Evolutionary conservation across 2,113 vertebrate species (phyloP).

Genomic region (Leptodactylus fuscus): DNA sequence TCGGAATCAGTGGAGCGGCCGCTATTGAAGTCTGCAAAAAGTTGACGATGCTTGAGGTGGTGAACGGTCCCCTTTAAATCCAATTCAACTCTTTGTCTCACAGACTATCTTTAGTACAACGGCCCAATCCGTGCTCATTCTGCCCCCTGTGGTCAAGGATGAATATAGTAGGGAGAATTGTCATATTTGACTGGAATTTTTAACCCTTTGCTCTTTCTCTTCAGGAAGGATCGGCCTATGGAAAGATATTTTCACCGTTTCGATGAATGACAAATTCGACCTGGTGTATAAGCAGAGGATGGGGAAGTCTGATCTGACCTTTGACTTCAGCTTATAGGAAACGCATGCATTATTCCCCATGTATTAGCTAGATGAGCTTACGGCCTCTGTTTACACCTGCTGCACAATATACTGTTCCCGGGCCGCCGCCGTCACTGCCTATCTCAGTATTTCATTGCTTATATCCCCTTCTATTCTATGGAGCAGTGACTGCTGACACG

Average conservation of each 20-base stretch:
- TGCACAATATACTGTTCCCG: constrained; percentile 69
- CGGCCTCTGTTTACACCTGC: constrained; percentile 71
- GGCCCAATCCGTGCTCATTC: no score
- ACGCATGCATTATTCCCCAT: constrained; percentile 68
- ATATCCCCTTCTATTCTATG: constrained; percentile 52
- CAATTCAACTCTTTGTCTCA: no score
- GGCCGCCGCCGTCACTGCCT: constrained; percentile 65
- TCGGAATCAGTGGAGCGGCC: no score
- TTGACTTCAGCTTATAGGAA: constrained; percentile 90
- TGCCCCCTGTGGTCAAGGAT: neutral
- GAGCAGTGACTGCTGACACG: constrained; percentile 48
- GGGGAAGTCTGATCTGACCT: constrained; percentile 93
- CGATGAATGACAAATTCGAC: constrained; percentile 98
- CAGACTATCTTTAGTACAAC: no score
- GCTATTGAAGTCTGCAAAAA: no score
- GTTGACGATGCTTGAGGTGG: no score
- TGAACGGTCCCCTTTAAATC: no score
- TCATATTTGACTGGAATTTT: neutral
- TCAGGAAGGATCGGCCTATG: constrained; percentile 93
- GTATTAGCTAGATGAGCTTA: constrained; percentile 71
- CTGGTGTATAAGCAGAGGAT: constrained; percentile 95
- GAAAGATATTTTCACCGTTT: constrained; percentile 99
- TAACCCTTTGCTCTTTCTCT: constrained; percentile 62
- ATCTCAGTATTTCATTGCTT: constrained; percentile 59
- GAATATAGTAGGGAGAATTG: neutral